A percentile compares a stretch with the other conserved stretches of the same genome.
Conservation (phyloP, 2,888 invertebrate species). For the Esperia sulphurella region DNA sequence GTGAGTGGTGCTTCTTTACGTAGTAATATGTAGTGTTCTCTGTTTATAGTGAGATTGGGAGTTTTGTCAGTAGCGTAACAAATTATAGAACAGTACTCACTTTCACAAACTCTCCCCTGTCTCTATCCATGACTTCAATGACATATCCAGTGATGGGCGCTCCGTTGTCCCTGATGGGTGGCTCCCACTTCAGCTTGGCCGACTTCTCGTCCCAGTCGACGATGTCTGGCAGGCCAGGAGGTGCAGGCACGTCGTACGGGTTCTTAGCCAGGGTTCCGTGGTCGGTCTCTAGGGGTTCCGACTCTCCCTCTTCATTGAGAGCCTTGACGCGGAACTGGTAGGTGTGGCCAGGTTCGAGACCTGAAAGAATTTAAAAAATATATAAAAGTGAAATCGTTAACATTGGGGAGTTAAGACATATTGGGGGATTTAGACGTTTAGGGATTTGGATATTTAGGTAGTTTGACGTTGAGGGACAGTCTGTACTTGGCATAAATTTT, state of each 20-base stretch:
- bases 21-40: too few relatives aligned
- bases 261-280: slow-evolving; percentile 96
- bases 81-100: slow-evolving; percentile 26
- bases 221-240: slow-evolving; percentile 94
- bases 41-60: too few relatives aligned
- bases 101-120: slow-evolving; percentile 90
- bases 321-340: slow-evolving; percentile 99
- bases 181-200: slow-evolving; percentile 94
- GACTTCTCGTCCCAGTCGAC: slow-evolving; percentile 95
- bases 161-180: slow-evolving; percentile 93
- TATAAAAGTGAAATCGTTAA: too few relatives aligned
- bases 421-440: too few relatives aligned
- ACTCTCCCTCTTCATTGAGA: slow-evolving; percentile 97
- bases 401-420: too few relatives aligned
- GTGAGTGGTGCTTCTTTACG: too few relatives aligned
- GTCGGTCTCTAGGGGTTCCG: slow-evolving; percentile 95
- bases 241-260: slow-evolving; percentile 94
- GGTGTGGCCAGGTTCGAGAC: slow-evolving; percentile 95
- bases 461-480: too few relatives aligned
- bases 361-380: too few relatives aligned
- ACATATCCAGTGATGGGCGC: slow-evolving; percentile 96
- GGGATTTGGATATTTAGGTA: too few relatives aligned
- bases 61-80: too few relatives aligned
- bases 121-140: slow-evolving; percentile 95
- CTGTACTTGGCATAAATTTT: too few relatives aligned